Conservation (phyloP, 2,113 vertebrate species). For the Cygnus atratus region DNA sequence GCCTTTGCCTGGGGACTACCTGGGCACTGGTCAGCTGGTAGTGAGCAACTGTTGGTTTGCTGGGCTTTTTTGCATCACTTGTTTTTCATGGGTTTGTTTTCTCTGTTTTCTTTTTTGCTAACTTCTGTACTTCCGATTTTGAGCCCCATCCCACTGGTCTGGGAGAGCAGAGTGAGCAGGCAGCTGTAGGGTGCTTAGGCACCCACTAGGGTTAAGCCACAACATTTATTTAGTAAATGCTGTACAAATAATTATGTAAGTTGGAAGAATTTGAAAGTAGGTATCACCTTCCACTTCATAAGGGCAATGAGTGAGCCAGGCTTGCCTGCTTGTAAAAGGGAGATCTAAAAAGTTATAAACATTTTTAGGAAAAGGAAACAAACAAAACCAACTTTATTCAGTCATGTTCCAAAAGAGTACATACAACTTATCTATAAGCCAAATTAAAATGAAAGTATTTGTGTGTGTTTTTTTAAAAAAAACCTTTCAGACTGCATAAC, state of each 20-base stretch:
- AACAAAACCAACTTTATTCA: background rate
- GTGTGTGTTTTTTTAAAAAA: background rate
- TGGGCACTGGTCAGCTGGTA: background rate
- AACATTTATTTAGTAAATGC: background rate
- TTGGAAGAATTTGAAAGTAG: background rate
- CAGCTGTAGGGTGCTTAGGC: background rate
- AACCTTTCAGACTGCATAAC: background rate
- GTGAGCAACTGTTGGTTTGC: background rate
- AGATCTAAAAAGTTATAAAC: background rate
- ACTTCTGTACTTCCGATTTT: background rate
- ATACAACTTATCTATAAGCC: background rate
- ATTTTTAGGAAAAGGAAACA: background rate
- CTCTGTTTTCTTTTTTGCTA: background rate
- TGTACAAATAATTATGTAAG: background rate
- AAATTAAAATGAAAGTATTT: background rate
- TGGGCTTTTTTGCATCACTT: background rate
- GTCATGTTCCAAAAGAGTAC: background rate
- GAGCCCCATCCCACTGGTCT: background rate
- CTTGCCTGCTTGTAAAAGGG: background rate
- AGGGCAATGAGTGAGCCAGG: background rate
- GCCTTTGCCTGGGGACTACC: background rate
- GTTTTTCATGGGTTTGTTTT: background rate
- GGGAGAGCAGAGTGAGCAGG: background rate
- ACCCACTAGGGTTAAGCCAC: background rate
- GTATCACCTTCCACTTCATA: background rate